phyloP scores from a whole-genome alignment of 2,797 vertebrate genomes.

The Luscinia megarhynchos region DNA sequence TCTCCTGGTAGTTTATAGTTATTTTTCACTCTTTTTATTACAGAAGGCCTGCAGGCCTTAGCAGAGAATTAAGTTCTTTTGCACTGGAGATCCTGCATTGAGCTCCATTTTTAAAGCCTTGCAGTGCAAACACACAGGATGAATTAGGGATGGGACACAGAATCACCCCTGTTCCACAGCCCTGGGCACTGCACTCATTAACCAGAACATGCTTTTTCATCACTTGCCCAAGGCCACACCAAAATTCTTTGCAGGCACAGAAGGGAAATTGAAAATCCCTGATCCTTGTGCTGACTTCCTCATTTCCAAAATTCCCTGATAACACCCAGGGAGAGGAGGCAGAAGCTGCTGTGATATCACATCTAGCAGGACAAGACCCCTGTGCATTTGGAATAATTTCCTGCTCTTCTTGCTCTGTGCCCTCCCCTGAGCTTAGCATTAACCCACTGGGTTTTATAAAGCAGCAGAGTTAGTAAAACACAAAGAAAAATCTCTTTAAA shows the following conservation, averaged over 20 bases:
- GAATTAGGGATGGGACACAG: background rate
- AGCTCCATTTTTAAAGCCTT: background rate
- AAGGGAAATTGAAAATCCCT: background rate
- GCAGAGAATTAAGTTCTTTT: background rate
- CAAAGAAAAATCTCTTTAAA: background rate
- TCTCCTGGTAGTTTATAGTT: background rate
- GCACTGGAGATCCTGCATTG: background rate
- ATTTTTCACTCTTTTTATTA: slow-evolving; percentile 5
- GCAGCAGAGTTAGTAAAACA: background rate
- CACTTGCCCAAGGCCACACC: background rate
- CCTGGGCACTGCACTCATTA: background rate
- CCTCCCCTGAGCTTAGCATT: background rate
- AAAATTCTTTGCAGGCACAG: background rate
- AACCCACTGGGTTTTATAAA: background rate
- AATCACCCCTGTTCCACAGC: background rate
- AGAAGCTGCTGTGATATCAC: background rate
- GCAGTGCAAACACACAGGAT: background rate
- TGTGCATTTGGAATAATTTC: background rate
- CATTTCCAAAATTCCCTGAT: background rate
- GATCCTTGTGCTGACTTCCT: accelerated
- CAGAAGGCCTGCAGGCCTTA: background rate
- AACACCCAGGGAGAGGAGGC: background rate
- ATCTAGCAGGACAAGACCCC: background rate
- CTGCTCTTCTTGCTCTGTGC: background rate
- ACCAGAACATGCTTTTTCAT: background rate